Conservation (phyloP, 2,113 vertebrate genomes). For the Echinops telfairi region DNA sequence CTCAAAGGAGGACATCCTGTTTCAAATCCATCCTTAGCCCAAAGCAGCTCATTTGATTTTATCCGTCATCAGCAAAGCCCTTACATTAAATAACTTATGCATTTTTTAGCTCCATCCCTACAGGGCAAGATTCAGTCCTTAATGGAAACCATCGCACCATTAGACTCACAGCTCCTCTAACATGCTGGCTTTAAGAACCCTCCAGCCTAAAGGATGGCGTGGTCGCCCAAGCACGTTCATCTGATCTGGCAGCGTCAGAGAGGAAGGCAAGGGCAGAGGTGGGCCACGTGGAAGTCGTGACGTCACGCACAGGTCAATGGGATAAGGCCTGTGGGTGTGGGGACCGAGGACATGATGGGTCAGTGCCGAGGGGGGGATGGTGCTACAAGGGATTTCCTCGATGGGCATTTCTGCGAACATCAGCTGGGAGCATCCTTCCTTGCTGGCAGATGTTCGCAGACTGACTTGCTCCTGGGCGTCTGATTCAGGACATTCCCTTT, state of each 20-base stretch:
- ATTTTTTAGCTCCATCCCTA: constrained; percentile 80
- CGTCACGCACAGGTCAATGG: background rate
- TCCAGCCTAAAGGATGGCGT: background rate
- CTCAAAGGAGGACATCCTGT: constrained; percentile 77
- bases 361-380: background rate
- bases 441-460: background rate
- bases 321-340: background rate
- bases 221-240: constrained; percentile 57
- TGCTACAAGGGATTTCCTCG: background rate
- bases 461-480: background rate
- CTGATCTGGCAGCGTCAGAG: constrained; percentile 50
- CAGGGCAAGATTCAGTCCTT: constrained; percentile 77
- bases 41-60: constrained; percentile 78
- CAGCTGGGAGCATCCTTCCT: background rate
- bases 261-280: constrained; percentile 4
- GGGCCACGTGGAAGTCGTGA: background rate
- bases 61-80: constrained; percentile 83
- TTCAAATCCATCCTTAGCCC: constrained; percentile 77
- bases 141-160: constrained; percentile 79
- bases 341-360: background rate
- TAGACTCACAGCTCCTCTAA: constrained; percentile 50
- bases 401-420: background rate
- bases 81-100: constrained; percentile 82
- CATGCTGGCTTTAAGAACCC: constrained; percentile 54
- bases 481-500: constrained; percentile 7